Conservation (phyloP, 30 jellyfish, hydroid and myxozoan genomes). For the Turritopsis dohrnii region DNA sequence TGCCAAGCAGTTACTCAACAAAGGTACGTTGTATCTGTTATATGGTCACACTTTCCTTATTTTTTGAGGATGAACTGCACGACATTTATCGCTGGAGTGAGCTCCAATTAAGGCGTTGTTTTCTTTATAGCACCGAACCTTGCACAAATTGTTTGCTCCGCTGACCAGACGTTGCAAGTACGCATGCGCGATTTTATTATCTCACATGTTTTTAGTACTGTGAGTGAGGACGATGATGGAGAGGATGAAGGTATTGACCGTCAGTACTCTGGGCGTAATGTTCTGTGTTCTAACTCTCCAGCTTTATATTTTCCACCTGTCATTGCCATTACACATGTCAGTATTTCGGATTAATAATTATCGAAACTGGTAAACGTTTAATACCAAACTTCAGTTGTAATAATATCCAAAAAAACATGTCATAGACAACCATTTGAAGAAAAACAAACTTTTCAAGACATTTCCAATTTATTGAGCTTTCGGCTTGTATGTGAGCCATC, state of each 20-base stretch:
- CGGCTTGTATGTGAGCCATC: no score
- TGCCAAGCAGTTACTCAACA: slow-evolving; percentile 62
- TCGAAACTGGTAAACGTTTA: no score
- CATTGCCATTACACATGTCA: no score
- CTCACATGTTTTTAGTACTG: slow-evolving; percentile 67
- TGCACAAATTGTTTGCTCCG: slow-evolving; percentile 57
- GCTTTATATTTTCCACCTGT: neutral
- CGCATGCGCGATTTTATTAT: slow-evolving; percentile 83
- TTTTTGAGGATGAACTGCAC: neutral
- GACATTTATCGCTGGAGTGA: neutral
- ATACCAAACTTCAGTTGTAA: no score
- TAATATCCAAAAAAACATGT: no score
- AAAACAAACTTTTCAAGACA: no score
- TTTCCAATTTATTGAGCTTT: no score
- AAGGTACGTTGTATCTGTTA: slow-evolving; percentile 27
- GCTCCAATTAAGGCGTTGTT: neutral
- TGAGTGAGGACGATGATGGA: slow-evolving; percentile 68
- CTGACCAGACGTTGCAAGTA: slow-evolving; percentile 70
- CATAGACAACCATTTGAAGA: no score
- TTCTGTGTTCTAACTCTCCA: neutral
- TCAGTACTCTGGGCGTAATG: no score
- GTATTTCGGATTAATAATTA: no score
- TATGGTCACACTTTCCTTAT: neutral
- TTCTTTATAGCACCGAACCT: slow-evolving; percentile 29
- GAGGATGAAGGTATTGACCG: slow-evolving; percentile 61